phyloP scores from a whole-genome alignment of 2,113 vertebrate genomes.

The Bambusicola thoracicus region DNA sequence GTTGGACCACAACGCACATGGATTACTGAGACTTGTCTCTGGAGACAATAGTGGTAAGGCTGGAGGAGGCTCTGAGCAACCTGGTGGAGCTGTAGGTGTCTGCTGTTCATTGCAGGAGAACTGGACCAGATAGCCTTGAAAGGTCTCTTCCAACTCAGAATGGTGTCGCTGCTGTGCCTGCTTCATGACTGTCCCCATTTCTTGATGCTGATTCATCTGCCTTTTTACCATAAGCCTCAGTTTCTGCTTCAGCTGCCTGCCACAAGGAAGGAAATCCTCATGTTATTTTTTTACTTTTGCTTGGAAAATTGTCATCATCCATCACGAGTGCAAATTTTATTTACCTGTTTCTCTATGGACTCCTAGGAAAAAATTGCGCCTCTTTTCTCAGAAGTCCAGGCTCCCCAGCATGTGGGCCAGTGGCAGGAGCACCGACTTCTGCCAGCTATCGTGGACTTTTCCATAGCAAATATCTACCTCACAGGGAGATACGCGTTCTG shows the following conservation, averaged over 20 bases:
- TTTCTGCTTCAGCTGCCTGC: background rate
- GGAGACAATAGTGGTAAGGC: too few relatives aligned
- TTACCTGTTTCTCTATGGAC: background rate
- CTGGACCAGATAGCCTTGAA: too few relatives aligned
- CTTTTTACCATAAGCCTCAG: background rate
- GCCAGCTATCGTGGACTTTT: background rate
- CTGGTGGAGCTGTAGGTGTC: too few relatives aligned
- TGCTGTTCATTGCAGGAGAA: too few relatives aligned
- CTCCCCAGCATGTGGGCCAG: background rate
- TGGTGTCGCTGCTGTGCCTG: background rate
- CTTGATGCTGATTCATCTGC: background rate
- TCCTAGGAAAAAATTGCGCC: background rate
- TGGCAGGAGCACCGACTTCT: background rate
- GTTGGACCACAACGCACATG: background rate
- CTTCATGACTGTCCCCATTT: background rate
- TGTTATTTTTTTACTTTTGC: background rate
- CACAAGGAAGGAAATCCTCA: background rate
- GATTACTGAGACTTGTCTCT: background rate
- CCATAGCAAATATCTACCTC: background rate
- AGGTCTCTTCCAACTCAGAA: too few relatives aligned
- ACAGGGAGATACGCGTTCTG: background rate
- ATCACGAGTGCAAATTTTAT: background rate
- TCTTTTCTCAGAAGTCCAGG: background rate
- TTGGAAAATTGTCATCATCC: background rate
- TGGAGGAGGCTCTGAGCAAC: too few relatives aligned